Evolutionary conservation across 92 coral and sea anemone species (phyloP), one percentile per base, ranked within the genome.

Genomic region (Parazoanthus darwini): DNA sequence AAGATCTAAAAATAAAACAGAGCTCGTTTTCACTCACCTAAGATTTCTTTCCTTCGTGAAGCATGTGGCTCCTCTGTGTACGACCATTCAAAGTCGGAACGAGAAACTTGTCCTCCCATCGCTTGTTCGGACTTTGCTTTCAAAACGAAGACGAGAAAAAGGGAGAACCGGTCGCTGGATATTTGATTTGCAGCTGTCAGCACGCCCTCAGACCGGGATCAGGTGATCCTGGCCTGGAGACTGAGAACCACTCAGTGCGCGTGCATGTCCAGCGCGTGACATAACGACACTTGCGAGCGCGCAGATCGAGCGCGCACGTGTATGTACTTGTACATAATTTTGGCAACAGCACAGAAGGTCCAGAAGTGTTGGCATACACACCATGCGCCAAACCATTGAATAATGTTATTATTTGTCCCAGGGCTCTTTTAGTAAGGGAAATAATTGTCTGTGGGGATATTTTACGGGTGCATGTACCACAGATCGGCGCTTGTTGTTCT

Each of bases 1-100:
- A 23, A 18, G 50, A 48, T 26, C 16, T 48, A 22, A 13, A 50
- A 4, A 10, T 20, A 33, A 78, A 87, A 51, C 35, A 0, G 4
- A 68, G 38, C 1, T 48, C 29, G 5, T 65, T 5, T 18, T 9
- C 58, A 22, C 95, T 93, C 88, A 97, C 99, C 98, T 83, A 97
- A 89, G 38, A 97, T 97, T 88, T 97, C 99, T 81, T 97, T 97
- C 80, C 99, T 93, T 74, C 99, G 92, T 16, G 97, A 91, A 54
- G 99, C 98, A 91, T 97, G 99, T 79, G 99, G 99, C 80, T 97
- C 99, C 77, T 96, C 99, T 13, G 98, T 95, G 92, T 95, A 97
- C 9, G 98, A 92, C 98, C 98, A 97, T 80, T 97, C 99, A 83
- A 97, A 97, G 81, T 95, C 98, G 3, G 93, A 93, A 78, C 98